These are phyloP conservation scores for Fopius arisanus DNA, from an alignment of 1,140 invertebrate species.

Conservation along the genomic window DNA sequence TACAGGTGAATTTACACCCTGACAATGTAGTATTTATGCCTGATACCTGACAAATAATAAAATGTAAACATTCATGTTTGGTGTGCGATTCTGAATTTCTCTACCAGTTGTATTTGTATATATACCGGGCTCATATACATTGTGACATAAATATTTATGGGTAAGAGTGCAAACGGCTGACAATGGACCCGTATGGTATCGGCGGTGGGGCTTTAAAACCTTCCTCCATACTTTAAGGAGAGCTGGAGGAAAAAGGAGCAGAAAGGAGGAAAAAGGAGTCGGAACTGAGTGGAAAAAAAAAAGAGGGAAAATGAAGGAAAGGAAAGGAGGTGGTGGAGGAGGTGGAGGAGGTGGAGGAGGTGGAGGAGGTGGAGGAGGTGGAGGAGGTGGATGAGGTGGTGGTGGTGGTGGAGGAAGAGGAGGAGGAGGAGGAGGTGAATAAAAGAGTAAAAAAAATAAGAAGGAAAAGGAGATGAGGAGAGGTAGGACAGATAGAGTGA, in stretches of 20 bases:
- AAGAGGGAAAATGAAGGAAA: slow-evolving; percentile 10
- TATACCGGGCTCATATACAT: neutral
- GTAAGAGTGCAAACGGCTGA: slow-evolving; percentile 1
- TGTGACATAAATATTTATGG: slow-evolving; percentile 10
- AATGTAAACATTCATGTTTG: neutral
- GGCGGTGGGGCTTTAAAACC: neutral
- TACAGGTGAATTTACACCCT: slow-evolving; percentile 1
- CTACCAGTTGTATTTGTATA: neutral
- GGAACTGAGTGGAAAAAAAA: neutral
- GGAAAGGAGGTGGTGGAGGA: no score
- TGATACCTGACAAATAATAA: slow-evolving; percentile 10
- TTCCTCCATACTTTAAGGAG: neutral
- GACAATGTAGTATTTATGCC: neutral
- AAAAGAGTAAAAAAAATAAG: slow-evolving; percentile 11
- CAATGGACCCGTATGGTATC: slow-evolving; percentile 11
- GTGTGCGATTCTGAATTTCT: neutral
- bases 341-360: no score
- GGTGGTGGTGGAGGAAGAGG: no score
- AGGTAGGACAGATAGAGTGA: slow-evolving; percentile 25
- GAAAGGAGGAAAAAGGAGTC: neutral
- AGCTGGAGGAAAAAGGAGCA: slow-evolving; percentile 18
- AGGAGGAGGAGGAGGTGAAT: neutral
- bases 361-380: no score
- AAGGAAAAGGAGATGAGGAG: slow-evolving; percentile 28
- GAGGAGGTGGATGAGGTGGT: no score